Conservation (phyloP, 2,888 invertebrate species). For the Tenodera sinensis region DNA sequence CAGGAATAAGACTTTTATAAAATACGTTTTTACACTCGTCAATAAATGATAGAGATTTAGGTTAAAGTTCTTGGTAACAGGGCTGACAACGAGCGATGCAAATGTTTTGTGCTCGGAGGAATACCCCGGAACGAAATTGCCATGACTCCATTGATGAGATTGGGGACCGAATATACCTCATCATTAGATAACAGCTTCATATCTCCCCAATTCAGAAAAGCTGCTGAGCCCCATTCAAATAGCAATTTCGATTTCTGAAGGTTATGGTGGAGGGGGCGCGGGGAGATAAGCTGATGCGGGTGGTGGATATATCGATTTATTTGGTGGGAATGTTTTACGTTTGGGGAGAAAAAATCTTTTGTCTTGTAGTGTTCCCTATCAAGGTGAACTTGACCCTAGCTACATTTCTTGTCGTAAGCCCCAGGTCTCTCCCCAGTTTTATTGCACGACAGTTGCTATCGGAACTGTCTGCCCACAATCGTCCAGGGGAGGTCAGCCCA, state of each 20-base stretch:
- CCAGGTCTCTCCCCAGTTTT: not conserved
- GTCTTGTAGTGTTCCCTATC: not conserved
- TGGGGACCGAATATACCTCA: too few relatives aligned
- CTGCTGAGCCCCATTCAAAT: not conserved
- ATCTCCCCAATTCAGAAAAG: not conserved
- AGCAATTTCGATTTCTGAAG: not conserved
- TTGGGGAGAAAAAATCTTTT: not conserved
- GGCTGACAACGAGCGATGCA: too few relatives aligned
- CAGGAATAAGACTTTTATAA: too few relatives aligned
- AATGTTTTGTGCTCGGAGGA: too few relatives aligned
- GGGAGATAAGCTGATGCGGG: not conserved
- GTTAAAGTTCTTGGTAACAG: too few relatives aligned
- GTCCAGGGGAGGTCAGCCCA: not conserved
- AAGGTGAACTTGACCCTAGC: not conserved
- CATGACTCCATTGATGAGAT: too few relatives aligned
- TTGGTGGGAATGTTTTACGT: not conserved
- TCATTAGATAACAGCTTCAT: too few relatives aligned
- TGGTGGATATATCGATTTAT: not conserved
- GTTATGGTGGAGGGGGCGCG: not conserved
- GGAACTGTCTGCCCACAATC: not conserved
- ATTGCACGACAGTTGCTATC: not conserved
- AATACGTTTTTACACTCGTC: too few relatives aligned
- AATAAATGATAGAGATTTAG: too few relatives aligned
- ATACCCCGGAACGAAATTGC: too few relatives aligned
- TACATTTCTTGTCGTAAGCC: not conserved